A percentile compares a stretch with the other conserved stretches of the same genome.
These are phyloP conservation scores for Eulemur albifrons DNA, from an alignment of 2,797 vertebrate species.

Conservation along the genomic window DNA sequence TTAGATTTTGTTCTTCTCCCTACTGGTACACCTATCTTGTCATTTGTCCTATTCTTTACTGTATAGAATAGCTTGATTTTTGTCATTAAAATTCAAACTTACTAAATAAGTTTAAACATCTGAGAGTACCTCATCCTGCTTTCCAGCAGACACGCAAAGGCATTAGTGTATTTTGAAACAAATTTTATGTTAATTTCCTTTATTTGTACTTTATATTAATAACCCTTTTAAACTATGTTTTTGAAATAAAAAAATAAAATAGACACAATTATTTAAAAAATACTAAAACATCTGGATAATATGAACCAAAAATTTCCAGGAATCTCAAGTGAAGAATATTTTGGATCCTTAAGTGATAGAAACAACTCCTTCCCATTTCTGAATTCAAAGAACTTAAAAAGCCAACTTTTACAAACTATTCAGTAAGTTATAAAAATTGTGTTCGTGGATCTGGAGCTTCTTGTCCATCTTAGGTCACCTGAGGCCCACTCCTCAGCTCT, in stretches of 20 bases:
- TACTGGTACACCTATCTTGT: not conserved
- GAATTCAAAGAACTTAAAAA: not conserved
- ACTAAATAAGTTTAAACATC: not conserved
- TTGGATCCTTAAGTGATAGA: not conserved
- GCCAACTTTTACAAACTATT: not conserved
- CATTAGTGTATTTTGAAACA: not conserved
- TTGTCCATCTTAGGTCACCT: not conserved
- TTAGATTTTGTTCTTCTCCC: not conserved
- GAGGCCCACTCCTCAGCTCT: not conserved
- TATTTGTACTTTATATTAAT: not conserved
- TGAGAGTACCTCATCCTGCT: not conserved
- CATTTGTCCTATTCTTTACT: not conserved
- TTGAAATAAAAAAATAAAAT: not conserved
- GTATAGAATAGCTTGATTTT: not conserved
- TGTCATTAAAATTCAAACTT: not conserved
- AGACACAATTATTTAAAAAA: not conserved
- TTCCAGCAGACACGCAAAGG: not conserved
- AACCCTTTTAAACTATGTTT: not conserved
- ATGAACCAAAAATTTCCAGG: not conserved
- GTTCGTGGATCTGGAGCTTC: not conserved
- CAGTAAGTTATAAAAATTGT: not conserved
- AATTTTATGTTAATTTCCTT: not conserved
- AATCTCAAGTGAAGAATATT: not conserved
- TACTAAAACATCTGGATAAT: not conserved
- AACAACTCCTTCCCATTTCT: not conserved